Conservation (phyloP, 2,113 vertebrate species). For the Orientallactaga bullata region DNA sequence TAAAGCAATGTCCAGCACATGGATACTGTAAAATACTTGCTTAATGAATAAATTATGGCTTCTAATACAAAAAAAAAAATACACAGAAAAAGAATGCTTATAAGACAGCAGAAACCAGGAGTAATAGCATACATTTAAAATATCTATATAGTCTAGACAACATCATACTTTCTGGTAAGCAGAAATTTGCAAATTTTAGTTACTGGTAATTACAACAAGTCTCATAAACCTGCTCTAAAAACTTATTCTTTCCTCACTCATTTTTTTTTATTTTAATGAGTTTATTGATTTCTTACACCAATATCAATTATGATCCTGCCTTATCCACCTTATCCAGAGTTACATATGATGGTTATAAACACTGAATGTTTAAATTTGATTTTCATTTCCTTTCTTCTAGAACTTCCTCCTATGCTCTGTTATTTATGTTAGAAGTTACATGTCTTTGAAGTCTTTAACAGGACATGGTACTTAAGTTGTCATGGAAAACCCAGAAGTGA, state of each 20-base stretch:
- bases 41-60: background rate
- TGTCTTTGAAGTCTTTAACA: slow-evolving; percentile 36
- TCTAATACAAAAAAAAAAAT: slow-evolving; percentile 38
- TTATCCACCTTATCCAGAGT: background rate
- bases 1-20: background rate
- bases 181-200: slow-evolving; percentile 17
- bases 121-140: background rate
- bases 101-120: background rate
- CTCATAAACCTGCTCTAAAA: slow-evolving; percentile 8
- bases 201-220: background rate
- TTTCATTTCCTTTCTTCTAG: background rate
- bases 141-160: background rate
- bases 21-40: background rate
- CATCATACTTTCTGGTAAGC: background rate
- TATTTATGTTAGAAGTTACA: background rate
- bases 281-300: background rate
- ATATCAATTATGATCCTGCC: background rate
- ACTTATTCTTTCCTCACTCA: background rate
- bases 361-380: background rate
- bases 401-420: background rate
- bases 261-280: background rate
- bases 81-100: background rate
- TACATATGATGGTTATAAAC: too few relatives aligned
- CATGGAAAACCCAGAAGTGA: slow-evolving; percentile 24
- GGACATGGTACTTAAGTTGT: background rate